Evolutionary conservation across 2,797 vertebrate genomes (phyloP), one percentile per base, ranked within the genome.

Genomic region (Hybognathus amarus): DNA sequence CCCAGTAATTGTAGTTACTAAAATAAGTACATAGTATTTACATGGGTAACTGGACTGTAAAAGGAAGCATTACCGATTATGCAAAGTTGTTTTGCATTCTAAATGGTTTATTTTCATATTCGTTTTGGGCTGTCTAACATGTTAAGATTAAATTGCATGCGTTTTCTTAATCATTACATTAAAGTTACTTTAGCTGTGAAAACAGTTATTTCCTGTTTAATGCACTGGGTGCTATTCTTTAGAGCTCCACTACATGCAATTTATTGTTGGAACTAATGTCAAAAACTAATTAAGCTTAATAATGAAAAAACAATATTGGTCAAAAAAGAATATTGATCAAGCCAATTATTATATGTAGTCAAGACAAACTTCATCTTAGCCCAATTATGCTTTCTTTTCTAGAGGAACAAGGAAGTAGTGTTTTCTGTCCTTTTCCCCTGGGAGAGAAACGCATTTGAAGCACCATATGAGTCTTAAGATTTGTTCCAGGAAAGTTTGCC

Each of bases 381-480:
- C 33, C 18, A 66, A 13, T 24, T 70, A 56, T 66, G 1, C 15
- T 30, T 30, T 7, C 13, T 30, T 30, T 63, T 63, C 61, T 61
- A 45, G 18, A 40, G 12, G 52, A 47, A n/a, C 47, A 71, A 70
- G 18, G 38, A 45, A 24, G 36, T n/a, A 56, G 36, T 42, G 54
- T 69, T 80, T 69, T 69, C 50, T 80, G 13, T 70, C 15, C 10
- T 42, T 59, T 45, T 59, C 68, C 56, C 68, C n/a, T 36, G 68
- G 68, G 54, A 71, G 27, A 71, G 24, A 80, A 80, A 80, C 15
- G n/a, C 54, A 47, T 80, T 61, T 61, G 38, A 63, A 54, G n/a
- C 0, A 1, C 40, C 47, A 27, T 47, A 36, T 0, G 6, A 8
- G 50, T 56, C 20, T 56, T 56, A 56, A 68, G 54, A 40, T 71